Evolutionary conservation across 2,888 invertebrate genomes (phyloP).

Genomic region (Chalcosyrphus nemorum): DNA sequence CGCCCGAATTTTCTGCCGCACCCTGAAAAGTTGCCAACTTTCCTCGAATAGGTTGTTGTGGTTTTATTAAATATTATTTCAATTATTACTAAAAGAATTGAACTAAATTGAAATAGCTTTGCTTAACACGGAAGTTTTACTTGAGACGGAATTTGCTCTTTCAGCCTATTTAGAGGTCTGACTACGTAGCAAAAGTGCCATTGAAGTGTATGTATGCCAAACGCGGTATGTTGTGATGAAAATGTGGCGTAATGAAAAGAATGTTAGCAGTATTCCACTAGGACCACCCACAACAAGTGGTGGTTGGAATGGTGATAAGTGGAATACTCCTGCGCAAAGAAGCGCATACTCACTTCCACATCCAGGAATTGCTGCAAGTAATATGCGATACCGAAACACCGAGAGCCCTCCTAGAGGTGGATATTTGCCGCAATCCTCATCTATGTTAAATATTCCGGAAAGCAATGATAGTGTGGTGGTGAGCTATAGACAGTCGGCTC

Average conservation of each 20-base stretch:
- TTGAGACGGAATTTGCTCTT: constrained; percentile 10
- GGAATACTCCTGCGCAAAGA: constrained; percentile 74
- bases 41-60: constrained; percentile 31
- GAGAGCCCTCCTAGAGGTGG: constrained; percentile 61
- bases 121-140: not conserved
- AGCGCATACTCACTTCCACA: constrained; percentile 76
- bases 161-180: constrained; percentile 33
- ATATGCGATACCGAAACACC: constrained; percentile 74
- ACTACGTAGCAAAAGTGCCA: constrained; percentile 61
- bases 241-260: constrained; percentile 72
- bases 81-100: not conserved
- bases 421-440: constrained; percentile 72
- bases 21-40: constrained; percentile 57
- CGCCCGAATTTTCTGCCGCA: constrained; percentile 67
- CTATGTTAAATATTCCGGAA: constrained; percentile 73
- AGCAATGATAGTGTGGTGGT: constrained; percentile 48
- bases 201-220: constrained; percentile 55
- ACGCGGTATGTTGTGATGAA: constrained; percentile 66
- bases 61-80: not conserved
- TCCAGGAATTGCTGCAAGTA: constrained; percentile 76
- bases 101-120: not conserved
- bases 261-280: constrained; percentile 62
- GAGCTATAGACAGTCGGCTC: constrained; percentile 57
- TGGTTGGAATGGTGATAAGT: constrained; percentile 65
- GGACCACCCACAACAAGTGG: constrained; percentile 53